Conservation (phyloP, 2,797 vertebrate genomes). For the Ataeniobius toweri region DNA sequence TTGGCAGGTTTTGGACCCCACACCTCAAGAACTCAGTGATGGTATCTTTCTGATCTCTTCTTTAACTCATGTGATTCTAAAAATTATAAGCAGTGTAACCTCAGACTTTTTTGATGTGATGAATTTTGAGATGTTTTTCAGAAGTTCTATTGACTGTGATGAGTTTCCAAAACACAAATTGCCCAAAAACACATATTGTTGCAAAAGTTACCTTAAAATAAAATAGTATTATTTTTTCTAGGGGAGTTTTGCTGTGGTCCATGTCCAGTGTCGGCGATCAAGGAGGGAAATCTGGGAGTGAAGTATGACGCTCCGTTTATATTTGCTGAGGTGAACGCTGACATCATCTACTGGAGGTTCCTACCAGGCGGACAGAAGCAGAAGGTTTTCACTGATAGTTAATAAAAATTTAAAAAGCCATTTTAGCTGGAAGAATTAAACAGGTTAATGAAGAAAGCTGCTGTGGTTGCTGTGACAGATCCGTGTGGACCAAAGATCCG, state of each 20-base stretch:
- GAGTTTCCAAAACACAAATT: not conserved
- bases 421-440: not conserved
- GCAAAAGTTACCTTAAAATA: not conserved
- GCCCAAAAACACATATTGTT: not conserved
- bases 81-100: not conserved
- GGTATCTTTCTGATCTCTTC: constrained; percentile 73
- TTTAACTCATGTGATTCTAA: not conserved
- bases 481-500: constrained; percentile 32
- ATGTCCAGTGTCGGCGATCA: constrained; percentile 80
- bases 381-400: not conserved
- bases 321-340: constrained; percentile 86
- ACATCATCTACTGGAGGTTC: constrained; percentile 75
- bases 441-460: too few relatives aligned
- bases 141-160: not conserved
- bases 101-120: too few relatives aligned
- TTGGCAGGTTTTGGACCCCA: constrained; percentile 95
- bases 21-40: constrained; percentile 92
- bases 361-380: constrained; percentile 41
- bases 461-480: constrained; percentile 33
- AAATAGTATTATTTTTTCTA: constrained; percentile 26
- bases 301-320: constrained; percentile 82
- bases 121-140: not conserved
- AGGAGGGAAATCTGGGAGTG: constrained; percentile 76
- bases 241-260: constrained; percentile 83
- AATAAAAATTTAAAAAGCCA: not conserved